Base-by-base conservation (phyloP, 53 echinoderm and acorn worm species). In the Actinopyga echinites region DNA sequence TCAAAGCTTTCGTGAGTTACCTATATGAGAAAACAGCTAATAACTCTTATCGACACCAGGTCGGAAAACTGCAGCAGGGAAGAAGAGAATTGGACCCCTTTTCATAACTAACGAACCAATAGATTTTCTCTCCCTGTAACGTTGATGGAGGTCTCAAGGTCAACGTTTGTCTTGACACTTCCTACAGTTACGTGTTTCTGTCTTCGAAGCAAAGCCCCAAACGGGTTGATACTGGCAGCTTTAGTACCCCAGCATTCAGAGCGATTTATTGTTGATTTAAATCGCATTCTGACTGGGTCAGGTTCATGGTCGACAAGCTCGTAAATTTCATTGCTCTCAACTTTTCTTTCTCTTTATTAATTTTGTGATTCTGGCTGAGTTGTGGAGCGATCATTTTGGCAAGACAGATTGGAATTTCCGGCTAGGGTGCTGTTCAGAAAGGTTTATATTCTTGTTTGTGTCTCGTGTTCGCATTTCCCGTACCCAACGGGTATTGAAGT, bases 371-470 rank as follows among this genome's bases (percentile, higher is more conserved):
- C 34, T 56, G 57, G 78, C 30, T 78, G 78, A 78, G 78, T 56
- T 78, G 78, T 56, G n/a, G 32, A 21, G 55, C 55, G 55, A 78
- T 56, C 57, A 78, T 29, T 78, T 55, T 56, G 40, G 71, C 55
- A 30, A 55, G 57, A 30, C 30, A 56, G 78, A 78, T 78, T 56
- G 78, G 78, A 56, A 78, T 78, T 78, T 78, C 78, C 78, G 78
- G 78, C 78, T 33, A 56, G 78, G 78, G 78, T 78, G 52, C 78
- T 53, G 57, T 78, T 56, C 32, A 52, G 57, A 30, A 55, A 78
- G 54, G 54, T 78, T 78, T 78, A 78, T 78, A 30, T 78, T 78
- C 78, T 78, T 78, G 78, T 78, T 78, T 78, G 78, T 78, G 78
- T 55, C 56, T 78, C 55, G 78, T 78, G 78, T 78, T 56, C 78